Evolutionary conservation across 2,113 vertebrate species (phyloP), one percentile per base, ranked within the genome.

Genomic region (Seriola aureovittata): DNA sequence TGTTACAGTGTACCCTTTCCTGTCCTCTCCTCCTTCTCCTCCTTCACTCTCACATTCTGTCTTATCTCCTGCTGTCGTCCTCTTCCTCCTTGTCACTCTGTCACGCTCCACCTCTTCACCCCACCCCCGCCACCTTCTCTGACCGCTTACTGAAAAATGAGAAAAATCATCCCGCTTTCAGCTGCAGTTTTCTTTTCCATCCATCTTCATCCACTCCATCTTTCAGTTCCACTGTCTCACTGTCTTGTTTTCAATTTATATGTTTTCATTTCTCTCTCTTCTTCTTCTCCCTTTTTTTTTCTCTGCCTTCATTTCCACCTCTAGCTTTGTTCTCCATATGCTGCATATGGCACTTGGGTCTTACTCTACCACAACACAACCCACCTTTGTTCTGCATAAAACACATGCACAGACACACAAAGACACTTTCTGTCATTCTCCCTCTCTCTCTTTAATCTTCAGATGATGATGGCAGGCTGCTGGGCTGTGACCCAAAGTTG

Each of bases 141-240:
- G 79, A 82, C 85, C 75, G 86, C 75, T 73, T 57, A 46, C 81
- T 88, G 82, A 87, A 85, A 87, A 89, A 93, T 81, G 72, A 87
- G 80, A 85, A 82, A 89, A 82, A 90, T 88, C 78, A 88, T 89
- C 84, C 81, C 46, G 44, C 88, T 87, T 78, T 91, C 85, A 75
- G 71, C 66, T 70, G 64, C 60, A 82, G n/a, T 92, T 90, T 88
- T 80, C 80, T 89, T 81, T 87, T 73, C 81, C 71, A 88, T 93
- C 85, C 67, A 86, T 93, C 90, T 87, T 71, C 68, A 77, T 84
- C 55, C 59, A 36, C 44, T 76, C 40, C 50, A 23, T 83, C 50
- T 46, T 42, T 74, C 55, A 65, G 16, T 59, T 63, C 34, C 23
- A n/a, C 38, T 67, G 4, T 81, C n/a, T 75, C 74, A 14, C 42